Evolutionary conservation across 2,888 invertebrate species (phyloP), one percentile per base, ranked within the genome.

Genomic region (Hemaris fuciformis): DNA sequence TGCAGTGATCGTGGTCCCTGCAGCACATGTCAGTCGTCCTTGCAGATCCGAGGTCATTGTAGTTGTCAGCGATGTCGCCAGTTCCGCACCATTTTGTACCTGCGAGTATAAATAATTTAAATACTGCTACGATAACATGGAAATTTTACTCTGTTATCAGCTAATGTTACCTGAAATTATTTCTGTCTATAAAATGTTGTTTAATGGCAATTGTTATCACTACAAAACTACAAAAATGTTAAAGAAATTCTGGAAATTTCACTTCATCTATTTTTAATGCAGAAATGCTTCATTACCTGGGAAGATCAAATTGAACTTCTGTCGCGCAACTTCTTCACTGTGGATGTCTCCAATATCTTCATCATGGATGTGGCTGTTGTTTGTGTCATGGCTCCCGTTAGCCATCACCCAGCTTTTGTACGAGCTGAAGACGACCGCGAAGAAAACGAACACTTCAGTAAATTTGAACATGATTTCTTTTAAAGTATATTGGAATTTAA

Each of bases 71-170:
- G 10, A 93, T 79, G 73, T 94, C 94, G 2, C 96, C 97, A 0
- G 95, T 90, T 0, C 97, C 97, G 74, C 97, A 97, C 96, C 96
- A 97, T 85, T 96, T 96, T 0, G 97, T 97, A 1, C 96, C 97
- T 93, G 85, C 1, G 71, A 66, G n/a, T 82, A 10, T 31, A 8
- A 31, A 53, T n/a, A n/a, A n/a, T n/a, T n/a, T n/a, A n/a, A n/a
- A n/a, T n/a, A n/a, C n/a, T n/a, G n/a, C n/a, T n/a, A n/a, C n/a
- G n/a, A n/a, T n/a, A n/a, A n/a, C n/a, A n/a, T n/a, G n/a, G n/a
- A n/a, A n/a, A 34, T 34, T 8, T 8, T 34, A 34, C 7, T 7
- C 10, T 1, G 34, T 34, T 13, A 5, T 13, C 8, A 34, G n/a
- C 34, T 13, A 34, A 2, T 34, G 13, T 34, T 6, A n/a, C n/a